Evolutionary conservation across 2,888 invertebrate species (phyloP), one percentile per base, ranked within the genome.

Genomic region (Germaria angustata): DNA sequence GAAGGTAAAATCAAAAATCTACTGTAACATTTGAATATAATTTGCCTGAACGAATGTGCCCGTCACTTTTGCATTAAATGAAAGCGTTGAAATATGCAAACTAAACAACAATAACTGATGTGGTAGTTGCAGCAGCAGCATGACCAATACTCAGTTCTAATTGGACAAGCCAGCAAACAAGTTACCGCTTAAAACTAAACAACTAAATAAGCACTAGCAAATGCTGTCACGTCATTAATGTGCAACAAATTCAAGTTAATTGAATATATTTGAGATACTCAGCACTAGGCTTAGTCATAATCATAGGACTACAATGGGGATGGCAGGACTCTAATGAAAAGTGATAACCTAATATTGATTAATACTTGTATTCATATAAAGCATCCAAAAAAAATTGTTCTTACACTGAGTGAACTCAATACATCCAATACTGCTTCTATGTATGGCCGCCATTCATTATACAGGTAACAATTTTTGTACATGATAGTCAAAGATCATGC

Each of bases 221-320:
- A 79, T 55, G 36, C 75, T 82, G 79, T 28, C 89, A 89, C 89
- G 89, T 90, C 88, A 87, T 86, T 87, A 84, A 87, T 87, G 86
- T 89, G 89, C 90, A 89, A 87, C 89, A 89, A 89, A 89, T 89
- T 89, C 88, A 86, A 89, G 88, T 79, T 85, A 85, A 86, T 85
- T 86, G 84, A 86, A 85, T 84, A 84, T 79, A 24, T 20, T 51
- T 49, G 28, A n/a, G n/a, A n/a, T n/a, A n/a, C n/a, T n/a, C 39
- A 69, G 63, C 41, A 55, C 17, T 69, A 41, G 55, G n/a, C n/a
- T n/a, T n/a, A n/a, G n/a, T n/a, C n/a, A n/a, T n/a, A n/a, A n/a
- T n/a, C n/a, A n/a, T n/a, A n/a, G n/a, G n/a, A n/a, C n/a, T n/a
- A n/a, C n/a, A n/a, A n/a, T n/a, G n/a, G n/a, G n/a, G n/a, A n/a